Conservation (phyloP, 1,140 invertebrate species). For the Brachionus manjavacas region DNA sequence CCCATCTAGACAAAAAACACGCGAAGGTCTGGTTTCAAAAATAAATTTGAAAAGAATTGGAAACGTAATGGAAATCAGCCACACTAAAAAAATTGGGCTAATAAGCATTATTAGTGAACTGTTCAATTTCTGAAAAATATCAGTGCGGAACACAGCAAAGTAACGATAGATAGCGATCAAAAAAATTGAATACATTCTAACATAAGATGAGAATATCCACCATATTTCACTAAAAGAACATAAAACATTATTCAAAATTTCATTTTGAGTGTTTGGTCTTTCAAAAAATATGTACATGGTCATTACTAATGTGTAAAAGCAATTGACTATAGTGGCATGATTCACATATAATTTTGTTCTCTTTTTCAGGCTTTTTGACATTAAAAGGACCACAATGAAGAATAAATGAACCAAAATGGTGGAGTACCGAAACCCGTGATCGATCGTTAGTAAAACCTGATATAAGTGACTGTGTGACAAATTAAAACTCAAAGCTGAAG, state of each 20-base stretch:
- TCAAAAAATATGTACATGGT: slow-evolving; percentile 7
- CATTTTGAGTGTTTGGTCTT: background rate
- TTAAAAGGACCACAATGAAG: background rate
- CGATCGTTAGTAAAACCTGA: background rate
- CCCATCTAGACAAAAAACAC: slow-evolving; percentile 10
- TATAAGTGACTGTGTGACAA: background rate
- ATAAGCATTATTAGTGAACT: background rate
- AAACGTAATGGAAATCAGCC: background rate
- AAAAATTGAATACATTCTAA: slow-evolving; percentile 6
- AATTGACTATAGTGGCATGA: background rate
- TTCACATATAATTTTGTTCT: slow-evolving; percentile 25
- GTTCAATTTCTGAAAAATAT: background rate
- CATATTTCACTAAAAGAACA: slow-evolving; percentile 20
- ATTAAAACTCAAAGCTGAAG: background rate
- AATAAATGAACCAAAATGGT: background rate
- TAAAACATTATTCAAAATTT: background rate
- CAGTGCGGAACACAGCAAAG: background rate
- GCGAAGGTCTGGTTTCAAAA: background rate
- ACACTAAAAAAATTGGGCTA: background rate
- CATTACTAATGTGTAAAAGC: slow-evolving; percentile 5
- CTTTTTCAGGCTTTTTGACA: background rate
- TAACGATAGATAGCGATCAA: background rate
- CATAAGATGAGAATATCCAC: slow-evolving; percentile 19
- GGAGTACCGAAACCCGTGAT: background rate
- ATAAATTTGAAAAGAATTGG: slow-evolving; percentile 7